Conservation (phyloP, 2,113 vertebrate species). For the Callionymus lyra region DNA sequence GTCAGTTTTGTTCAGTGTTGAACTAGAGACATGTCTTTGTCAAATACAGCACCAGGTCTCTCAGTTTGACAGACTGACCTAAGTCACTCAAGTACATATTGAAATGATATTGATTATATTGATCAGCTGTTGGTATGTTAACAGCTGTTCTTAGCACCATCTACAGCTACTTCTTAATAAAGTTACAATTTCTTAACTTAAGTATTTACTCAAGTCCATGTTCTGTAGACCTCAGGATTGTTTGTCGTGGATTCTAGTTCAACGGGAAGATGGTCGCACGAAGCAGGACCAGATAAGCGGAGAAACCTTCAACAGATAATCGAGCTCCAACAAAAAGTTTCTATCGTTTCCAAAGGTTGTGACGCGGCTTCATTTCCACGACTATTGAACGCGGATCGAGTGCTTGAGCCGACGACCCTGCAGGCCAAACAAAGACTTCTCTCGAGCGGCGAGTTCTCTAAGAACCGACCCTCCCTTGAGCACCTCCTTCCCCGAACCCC, state of each 20-base stretch:
- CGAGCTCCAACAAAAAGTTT: conserved; percentile 36
- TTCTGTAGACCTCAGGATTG: neutral
- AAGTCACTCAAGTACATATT: no score
- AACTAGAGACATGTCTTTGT: no score
- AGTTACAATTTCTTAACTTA: no score
- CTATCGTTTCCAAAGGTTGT: conserved; percentile 30
- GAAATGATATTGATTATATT: no score
- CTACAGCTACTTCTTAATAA: no score
- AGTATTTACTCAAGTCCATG: no score
- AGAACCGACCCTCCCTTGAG: conserved; percentile 23
- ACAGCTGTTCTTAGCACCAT: no score
- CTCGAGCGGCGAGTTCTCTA: conserved; percentile 45
- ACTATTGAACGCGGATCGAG: conserved; percentile 50
- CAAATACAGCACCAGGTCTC: no score
- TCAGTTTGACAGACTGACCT: no score
- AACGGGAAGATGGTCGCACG: no score
- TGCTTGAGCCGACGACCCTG: conserved; percentile 47
- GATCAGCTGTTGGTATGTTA: no score
- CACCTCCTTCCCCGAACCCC: conserved; percentile 22
- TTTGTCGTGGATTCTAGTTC: neutral
- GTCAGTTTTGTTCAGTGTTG: no score
- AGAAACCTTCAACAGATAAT: conserved; percentile 27
- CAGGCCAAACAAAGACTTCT: conserved; percentile 47
- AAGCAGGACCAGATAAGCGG: conserved; percentile 15
- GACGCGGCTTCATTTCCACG: conserved; percentile 36